Evolutionary conservation across 64 coral and sea anemone species (phyloP), one percentile per base, ranked within the genome.

Genomic region (Montipora capricornis): DNA sequence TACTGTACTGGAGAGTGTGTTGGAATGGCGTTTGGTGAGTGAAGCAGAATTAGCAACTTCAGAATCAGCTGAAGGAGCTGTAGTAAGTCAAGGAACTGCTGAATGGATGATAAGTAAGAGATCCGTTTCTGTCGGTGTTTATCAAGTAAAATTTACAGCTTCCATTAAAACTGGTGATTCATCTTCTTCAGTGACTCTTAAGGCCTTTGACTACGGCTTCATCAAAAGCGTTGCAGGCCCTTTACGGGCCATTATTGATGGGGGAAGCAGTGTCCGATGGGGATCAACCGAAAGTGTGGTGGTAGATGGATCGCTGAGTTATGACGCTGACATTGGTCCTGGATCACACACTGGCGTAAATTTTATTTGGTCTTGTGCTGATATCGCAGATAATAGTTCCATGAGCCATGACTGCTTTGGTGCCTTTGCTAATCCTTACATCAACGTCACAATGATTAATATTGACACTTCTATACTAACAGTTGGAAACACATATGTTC

Each of bases 221-320:
- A 75, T 75, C 45, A 6, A 75, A 46, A 46, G 24, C 13, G 29
- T 75, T 75, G 7, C 73, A 12, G 73, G 29, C 24, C 73, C 22
- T 13, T 14, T 75, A 75, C 24, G 73, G 45, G 73, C 73, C 12
- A 46, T 75, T 11, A 75, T 75, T 75, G 73, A 75, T 13, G 73
- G 73, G 44, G 73, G 73, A 44, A 75, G 26, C 73, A 75, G 26
- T 45, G 73, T 75, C 20, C 73, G 73, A 37, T 75, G 73, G 73
- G 73, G 73, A 75, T 75, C 73, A 12, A 75, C 26, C 0, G 73
- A 45, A 75, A 75, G 4, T 75, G 29, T 46, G 9, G 6, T 12
- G 11, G 73, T 75, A 7, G 37, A 75, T 75, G 73, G 73, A 14
- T 44, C 73, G 10, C 73, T 75, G 22, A 75, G 73, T 46, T 75